phyloP scores from a whole-genome alignment of 2,888 invertebrate species.

The Gryllus longicercus region DNA sequence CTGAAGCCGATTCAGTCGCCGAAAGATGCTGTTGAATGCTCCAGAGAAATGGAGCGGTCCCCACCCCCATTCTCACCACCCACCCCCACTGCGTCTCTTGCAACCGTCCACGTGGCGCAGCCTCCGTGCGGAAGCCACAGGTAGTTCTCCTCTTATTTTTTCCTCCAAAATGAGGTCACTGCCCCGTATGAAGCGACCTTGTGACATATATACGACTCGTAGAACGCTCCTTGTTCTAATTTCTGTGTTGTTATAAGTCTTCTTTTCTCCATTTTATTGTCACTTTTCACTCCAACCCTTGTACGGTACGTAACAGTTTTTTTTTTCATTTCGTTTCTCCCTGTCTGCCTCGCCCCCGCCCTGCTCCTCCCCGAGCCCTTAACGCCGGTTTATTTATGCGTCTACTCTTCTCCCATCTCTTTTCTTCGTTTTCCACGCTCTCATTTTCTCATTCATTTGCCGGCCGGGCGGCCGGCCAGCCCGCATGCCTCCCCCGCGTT shows the following conservation, averaged over 20 bases:
- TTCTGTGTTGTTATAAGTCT: neutral
- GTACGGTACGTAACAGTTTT: constrained; percentile 2
- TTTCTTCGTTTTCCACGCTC: constrained; percentile 17
- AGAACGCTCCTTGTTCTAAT: constrained; percentile 6
- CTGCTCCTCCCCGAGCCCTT: neutral
- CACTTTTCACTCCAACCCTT: constrained; percentile 5
- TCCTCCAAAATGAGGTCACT: neutral
- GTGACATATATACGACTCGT: neutral
- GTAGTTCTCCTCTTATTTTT: constrained; percentile 17
- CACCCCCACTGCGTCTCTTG: too few relatives aligned
- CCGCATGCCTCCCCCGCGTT: neutral
- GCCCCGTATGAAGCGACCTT: neutral
- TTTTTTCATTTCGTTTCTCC: neutral
- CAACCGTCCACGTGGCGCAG: too few relatives aligned
- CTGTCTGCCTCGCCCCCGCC: neutral
- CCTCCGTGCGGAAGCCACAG: neutral
- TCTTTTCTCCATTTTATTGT: constrained; percentile 17
- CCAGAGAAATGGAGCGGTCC: too few relatives aligned
- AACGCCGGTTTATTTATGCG: constrained; percentile 10
- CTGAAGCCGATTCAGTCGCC: too few relatives aligned
- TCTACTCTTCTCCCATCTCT: constrained; percentile 17
- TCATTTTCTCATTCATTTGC: constrained; percentile 17
- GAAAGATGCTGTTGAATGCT: too few relatives aligned
- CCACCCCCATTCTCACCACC: too few relatives aligned
- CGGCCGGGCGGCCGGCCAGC: neutral